phyloP scores from a whole-genome alignment of 2,113 vertebrate genomes.

The Xiphias gladius region DNA sequence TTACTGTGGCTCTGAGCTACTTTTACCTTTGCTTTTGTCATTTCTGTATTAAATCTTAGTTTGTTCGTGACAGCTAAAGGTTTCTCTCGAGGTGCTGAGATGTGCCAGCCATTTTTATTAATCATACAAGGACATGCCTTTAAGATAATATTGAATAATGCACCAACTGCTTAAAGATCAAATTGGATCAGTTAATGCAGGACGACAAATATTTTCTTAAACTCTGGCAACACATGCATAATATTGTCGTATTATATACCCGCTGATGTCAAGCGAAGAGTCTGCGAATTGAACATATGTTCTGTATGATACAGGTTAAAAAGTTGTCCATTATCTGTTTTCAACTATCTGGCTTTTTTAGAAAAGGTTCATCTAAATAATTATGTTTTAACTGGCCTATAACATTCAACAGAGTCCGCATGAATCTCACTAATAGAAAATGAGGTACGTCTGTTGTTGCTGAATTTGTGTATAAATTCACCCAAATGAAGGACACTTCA shows the following conservation, averaged over 20 bases:
- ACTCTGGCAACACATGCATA: constrained; percentile 34
- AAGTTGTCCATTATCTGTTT: not conserved
- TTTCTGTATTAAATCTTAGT: not conserved
- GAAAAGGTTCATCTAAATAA: not conserved
- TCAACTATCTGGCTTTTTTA: not conserved
- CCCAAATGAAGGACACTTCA: constrained; percentile 40
- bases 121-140: constrained; percentile 6
- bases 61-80: not conserved
- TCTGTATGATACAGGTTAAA: not conserved
- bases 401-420: not conserved
- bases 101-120: not conserved
- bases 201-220: constrained; percentile 14
- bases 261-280: not conserved
- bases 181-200: constrained; percentile 5
- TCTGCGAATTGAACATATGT: not conserved
- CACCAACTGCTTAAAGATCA: not conserved
- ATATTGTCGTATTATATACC: not conserved
- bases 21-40: not conserved
- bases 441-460: constrained; percentile 45
- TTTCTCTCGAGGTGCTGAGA: not conserved
- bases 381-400: constrained; percentile 3
- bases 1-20: not conserved
- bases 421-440: constrained; percentile 16
- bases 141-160: not conserved
- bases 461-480: constrained; percentile 22